Conservation (phyloP, 2,888 invertebrate species). For the Stratiomys singularior region DNA sequence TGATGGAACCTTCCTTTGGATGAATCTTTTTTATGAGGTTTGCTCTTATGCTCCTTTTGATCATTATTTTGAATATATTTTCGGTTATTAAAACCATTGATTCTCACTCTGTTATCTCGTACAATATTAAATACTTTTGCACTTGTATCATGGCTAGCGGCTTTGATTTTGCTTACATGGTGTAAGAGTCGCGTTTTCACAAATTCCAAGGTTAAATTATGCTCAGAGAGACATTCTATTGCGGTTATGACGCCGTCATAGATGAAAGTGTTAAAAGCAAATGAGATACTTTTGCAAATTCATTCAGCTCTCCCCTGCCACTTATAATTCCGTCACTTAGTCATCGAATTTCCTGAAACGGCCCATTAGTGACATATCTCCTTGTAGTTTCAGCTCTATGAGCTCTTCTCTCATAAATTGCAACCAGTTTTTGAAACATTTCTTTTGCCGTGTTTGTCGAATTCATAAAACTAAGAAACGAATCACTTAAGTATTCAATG, state of each 20-base stretch:
- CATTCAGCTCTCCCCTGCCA: slow-evolving; percentile 59
- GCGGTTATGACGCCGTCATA: slow-evolving; percentile 61
- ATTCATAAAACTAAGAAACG: too few species aligned
- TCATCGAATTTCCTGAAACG: slow-evolving; percentile 57
- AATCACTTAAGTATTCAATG: too few species aligned
- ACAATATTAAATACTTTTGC: slow-evolving; percentile 53
- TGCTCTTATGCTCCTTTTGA: too few species aligned
- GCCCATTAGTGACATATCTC: not conserved
- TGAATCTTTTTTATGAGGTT: too few species aligned
- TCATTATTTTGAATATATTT: too few species aligned
- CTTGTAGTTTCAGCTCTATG: not conserved
- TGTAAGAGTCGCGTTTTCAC: slow-evolving; percentile 58
- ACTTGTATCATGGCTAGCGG: slow-evolving; percentile 52
- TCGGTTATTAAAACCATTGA: too few species aligned
- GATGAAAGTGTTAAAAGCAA: slow-evolving; percentile 59
- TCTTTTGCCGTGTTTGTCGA: too few species aligned
- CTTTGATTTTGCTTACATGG: not conserved
- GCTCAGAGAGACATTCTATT: slow-evolving; percentile 59
- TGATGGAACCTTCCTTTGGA: too few species aligned
- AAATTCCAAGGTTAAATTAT: slow-evolving; percentile 58
- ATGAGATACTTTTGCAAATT: slow-evolving; percentile 60
- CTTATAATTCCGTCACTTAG: slow-evolving; percentile 57
- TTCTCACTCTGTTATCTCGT: not conserved
- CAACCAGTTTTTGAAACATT: too few species aligned
- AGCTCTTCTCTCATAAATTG: not conserved